Conservation (phyloP, 2,797 vertebrate species). For the Ibycter americanus region DNA sequence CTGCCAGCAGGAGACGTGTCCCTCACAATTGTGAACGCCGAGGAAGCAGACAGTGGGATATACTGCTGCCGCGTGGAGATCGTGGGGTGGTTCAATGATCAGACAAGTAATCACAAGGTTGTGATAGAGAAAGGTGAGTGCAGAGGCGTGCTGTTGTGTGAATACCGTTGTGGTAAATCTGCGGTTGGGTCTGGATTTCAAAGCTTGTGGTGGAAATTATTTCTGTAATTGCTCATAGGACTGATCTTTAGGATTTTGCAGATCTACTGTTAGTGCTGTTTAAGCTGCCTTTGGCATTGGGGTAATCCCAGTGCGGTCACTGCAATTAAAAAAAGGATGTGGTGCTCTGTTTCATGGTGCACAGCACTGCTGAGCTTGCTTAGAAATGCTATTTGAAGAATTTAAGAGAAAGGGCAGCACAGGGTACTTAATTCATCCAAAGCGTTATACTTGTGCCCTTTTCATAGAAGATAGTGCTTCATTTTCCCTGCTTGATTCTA, state of each 20-base stretch:
- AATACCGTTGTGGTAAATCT: neutral
- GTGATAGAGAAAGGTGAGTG: constrained; percentile 77
- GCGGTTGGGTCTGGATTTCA: neutral
- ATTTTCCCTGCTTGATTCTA: neutral
- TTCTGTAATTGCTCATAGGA: neutral
- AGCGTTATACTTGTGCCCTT: neutral
- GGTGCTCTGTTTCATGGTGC: neutral
- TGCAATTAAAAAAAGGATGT: neutral
- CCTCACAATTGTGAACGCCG: constrained; percentile 77
- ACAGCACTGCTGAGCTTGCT: neutral
- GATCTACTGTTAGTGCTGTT: neutral
- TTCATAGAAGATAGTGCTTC: neutral
- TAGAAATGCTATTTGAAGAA: neutral
- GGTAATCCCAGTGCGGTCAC: neutral
- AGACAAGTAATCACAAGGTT: constrained; percentile 53
- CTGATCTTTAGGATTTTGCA: neutral
- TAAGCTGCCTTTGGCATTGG: neutral
- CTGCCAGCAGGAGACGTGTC: constrained; percentile 74
- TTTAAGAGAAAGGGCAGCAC: neutral
- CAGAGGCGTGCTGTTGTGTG: neutral
- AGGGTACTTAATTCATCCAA: neutral
- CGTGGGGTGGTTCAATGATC: constrained; percentile 81
- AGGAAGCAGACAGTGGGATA: constrained; percentile 74
- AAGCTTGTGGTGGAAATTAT: neutral
- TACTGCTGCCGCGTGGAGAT: constrained; percentile 87